phyloP scores from a whole-genome alignment of 2,113 vertebrate genomes.

The Calonectris borealis region DNA sequence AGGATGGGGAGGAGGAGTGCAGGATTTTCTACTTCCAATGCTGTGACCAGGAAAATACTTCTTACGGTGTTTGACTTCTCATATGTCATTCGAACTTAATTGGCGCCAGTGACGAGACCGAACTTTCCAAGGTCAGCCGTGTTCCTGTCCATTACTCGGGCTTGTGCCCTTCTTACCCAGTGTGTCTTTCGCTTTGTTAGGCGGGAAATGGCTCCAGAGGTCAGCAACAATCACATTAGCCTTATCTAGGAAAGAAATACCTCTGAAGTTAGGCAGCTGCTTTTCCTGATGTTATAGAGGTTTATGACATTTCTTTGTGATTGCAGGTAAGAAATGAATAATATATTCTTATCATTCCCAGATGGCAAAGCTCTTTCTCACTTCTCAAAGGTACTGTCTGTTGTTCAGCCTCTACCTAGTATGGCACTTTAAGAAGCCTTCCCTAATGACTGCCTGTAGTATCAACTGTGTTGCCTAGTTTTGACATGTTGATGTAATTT shows the following conservation, averaged over 20 bases:
- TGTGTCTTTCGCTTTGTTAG: not conserved
- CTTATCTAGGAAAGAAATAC: not conserved
- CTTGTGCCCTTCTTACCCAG: not conserved
- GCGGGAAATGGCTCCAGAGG: not conserved
- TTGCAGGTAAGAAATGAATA: not conserved
- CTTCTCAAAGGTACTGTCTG: not conserved
- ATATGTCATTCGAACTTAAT: not conserved
- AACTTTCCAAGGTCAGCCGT: not conserved
- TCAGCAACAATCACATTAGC: not conserved
- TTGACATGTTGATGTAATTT: not conserved
- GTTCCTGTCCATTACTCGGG: not conserved
- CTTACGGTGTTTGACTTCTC: not conserved
- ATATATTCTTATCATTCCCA: not conserved
- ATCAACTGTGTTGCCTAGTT: not conserved
- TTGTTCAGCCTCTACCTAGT: not conserved
- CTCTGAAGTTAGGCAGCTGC: not conserved
- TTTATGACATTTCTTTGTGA: not conserved
- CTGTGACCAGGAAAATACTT: not conserved
- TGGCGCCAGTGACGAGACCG: not conserved
- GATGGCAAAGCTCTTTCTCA: not conserved
- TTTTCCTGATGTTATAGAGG: not conserved
- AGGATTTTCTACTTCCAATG: not conserved
- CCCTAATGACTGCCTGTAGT: not conserved
- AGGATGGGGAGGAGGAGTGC: not conserved
- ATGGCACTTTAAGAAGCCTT: not conserved